phyloP scores from a whole-genome alignment of 2,888 invertebrate species.

The Spilosoma lubricipeda region DNA sequence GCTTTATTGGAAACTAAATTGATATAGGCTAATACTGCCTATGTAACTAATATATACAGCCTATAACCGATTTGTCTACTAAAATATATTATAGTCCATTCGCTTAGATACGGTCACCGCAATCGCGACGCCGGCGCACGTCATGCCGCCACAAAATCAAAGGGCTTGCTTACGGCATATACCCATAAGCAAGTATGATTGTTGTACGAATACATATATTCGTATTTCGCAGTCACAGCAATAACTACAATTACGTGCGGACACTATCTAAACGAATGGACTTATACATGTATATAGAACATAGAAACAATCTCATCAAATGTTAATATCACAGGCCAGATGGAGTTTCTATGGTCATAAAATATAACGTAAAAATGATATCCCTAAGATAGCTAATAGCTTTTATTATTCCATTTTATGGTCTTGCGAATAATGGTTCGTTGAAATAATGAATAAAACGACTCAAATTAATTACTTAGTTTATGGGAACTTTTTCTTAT shows the following conservation, averaged over 20 bases:
- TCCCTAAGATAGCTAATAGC: constrained; percentile 24
- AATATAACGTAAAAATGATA: constrained; percentile 29
- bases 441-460: not conserved
- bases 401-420: constrained; percentile 29
- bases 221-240: no score
- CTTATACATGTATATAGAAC: not conserved
- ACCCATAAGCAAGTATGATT: no score
- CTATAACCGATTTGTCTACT: not conserved
- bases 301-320: constrained; percentile 24
- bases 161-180: no score
- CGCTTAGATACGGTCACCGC: no score
- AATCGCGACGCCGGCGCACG: no score
- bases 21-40: not conserved
- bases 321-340: constrained; percentile 26
- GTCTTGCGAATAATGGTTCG: constrained; percentile 3
- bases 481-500: constrained; percentile 8
- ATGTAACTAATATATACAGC: not conserved
- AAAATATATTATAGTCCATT: constrained; percentile 14
- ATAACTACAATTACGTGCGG: no score
- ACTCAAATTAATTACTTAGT: constrained; percentile 5
- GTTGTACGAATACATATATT: no score
- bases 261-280: no score
- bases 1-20: not conserved
- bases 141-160: no score
- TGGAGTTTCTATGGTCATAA: constrained; percentile 23